A percentile compares a stretch with the other conserved stretches of the same genome.
phyloP scores from a whole-genome alignment of 2,888 invertebrate species.

The Lepidochitona cinerea region DNA sequence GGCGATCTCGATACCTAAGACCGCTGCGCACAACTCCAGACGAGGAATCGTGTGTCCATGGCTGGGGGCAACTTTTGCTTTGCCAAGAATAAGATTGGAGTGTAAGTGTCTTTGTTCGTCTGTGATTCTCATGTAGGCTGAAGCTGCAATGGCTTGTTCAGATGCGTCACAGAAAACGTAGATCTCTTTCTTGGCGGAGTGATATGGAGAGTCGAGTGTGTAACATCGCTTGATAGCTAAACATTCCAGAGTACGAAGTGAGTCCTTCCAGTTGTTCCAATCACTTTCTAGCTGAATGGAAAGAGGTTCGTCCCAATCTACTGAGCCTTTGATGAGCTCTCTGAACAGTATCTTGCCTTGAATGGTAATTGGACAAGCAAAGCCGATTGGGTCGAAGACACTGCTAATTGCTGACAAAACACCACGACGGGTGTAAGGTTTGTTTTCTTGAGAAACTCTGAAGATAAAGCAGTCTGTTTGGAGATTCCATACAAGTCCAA shows the following conservation, averaged over 20 bases:
- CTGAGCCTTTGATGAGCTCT: neutral
- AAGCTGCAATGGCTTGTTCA: too few relatives aligned
- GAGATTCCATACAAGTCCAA: slow-evolving; percentile 11
- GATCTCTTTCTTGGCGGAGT: too few relatives aligned
- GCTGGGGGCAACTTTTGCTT: too few relatives aligned
- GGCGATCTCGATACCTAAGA: slow-evolving; percentile 4
- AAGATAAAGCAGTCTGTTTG: neutral
- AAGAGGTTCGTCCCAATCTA: slow-evolving; percentile 22
- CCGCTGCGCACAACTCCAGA: slow-evolving; percentile 19
- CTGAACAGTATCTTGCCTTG: slow-evolving; percentile 18
- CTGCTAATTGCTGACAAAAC: slow-evolving; percentile 19
- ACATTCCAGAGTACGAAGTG: too few relatives aligned
- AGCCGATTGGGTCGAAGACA: slow-evolving; percentile 22
- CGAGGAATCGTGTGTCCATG: too few relatives aligned
- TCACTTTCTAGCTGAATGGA: too few relatives aligned
- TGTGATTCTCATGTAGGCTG: too few relatives aligned
- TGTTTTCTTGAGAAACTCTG: neutral
- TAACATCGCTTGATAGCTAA: too few relatives aligned
- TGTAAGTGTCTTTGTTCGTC: neutral
- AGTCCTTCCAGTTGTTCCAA: slow-evolving; percentile 17
- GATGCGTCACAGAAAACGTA: too few relatives aligned
- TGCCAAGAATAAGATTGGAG: slow-evolving; percentile 18
- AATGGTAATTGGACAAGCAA: slow-evolving; percentile 15
- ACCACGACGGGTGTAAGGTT: slow-evolving; percentile 19
- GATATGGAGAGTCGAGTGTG: too few relatives aligned